Evolutionary conservation across 2,888 invertebrate genomes (phyloP).

Genomic region (Priocnemis perturbator): DNA sequence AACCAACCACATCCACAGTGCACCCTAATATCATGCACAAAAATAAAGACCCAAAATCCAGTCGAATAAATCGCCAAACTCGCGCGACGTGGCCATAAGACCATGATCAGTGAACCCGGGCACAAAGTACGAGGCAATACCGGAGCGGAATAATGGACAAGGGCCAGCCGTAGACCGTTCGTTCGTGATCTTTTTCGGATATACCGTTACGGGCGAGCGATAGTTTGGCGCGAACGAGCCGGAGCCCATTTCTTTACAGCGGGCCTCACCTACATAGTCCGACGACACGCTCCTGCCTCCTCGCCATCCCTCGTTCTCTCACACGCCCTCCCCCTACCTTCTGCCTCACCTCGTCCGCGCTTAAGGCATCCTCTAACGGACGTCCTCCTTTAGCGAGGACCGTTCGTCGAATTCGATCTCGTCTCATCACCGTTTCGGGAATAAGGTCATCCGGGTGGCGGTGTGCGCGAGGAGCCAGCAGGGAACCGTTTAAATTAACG

Average conservation of each 20-base stretch:
- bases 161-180: slow-evolving; percentile 21
- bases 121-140: neutral
- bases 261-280: slow-evolving; percentile 31
- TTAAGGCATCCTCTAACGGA: slow-evolving; percentile 30
- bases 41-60: too few species aligned
- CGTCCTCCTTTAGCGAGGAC: slow-evolving; percentile 33
- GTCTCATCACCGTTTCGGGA: slow-evolving; percentile 27
- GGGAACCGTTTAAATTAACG: neutral
- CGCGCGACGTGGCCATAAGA: too few species aligned
- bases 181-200: slow-evolving; percentile 24
- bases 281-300: neutral
- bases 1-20: too few species aligned
- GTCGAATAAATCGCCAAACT: too few species aligned
- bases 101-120: neutral
- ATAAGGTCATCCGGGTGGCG: slow-evolving; percentile 33
- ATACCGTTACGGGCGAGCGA: slow-evolving; percentile 53
- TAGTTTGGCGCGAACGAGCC: slow-evolving; percentile 49
- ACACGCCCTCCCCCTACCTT: slow-evolving; percentile 1
- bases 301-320: slow-evolving; percentile 20
- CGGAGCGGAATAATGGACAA: slow-evolving; percentile 23
- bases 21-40: too few species aligned
- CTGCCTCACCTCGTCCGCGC: slow-evolving; percentile 3
- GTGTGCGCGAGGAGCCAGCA: neutral
- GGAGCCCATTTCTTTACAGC: slow-evolving; percentile 37
- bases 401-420: slow-evolving; percentile 30